These are phyloP conservation scores for Synanthedon andrenaeformis DNA, from an alignment of 2,888 invertebrate species.

Conservation along the genomic window DNA sequence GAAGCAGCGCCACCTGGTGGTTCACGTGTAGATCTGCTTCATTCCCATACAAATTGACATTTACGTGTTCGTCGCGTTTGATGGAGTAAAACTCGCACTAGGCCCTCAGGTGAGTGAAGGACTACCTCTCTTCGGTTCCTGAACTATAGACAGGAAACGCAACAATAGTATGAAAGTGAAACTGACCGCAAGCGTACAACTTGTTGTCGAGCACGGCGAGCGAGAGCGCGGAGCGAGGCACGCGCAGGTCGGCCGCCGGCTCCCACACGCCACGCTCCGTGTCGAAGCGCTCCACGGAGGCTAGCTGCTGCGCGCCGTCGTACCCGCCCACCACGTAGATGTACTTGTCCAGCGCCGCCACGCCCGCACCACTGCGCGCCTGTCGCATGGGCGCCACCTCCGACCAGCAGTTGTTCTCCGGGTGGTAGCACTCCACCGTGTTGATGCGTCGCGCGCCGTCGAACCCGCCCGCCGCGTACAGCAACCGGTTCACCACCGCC, in stretches of 20 bases:
- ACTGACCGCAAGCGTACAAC: constrained; percentile 87
- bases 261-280: constrained; percentile 87
- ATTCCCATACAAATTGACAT: too few relatives aligned
- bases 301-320: constrained; percentile 84
- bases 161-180: too few relatives aligned
- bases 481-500: constrained; percentile 80
- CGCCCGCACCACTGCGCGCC: constrained; percentile 87
- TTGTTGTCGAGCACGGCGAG: constrained; percentile 88
- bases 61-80: too few relatives aligned
- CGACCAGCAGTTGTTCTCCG: constrained; percentile 91
- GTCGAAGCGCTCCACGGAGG: constrained; percentile 87
- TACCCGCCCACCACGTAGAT: constrained; percentile 97
- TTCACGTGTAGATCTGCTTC: too few relatives aligned
- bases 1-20: too few relatives aligned
- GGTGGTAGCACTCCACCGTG: constrained; percentile 92
- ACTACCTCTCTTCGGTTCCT: too few relatives aligned
- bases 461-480: constrained; percentile 90
- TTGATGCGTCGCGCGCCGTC: constrained; percentile 83
- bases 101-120: too few relatives aligned
- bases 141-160: too few relatives aligned
- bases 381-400: constrained; percentile 82
- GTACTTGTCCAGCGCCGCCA: constrained; percentile 85
- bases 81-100: too few relatives aligned
- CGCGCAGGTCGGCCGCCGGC: constrained; percentile 78
- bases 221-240: constrained; percentile 88